Percentiles rank a stretch among this genome's conserved stretches.
These are phyloP conservation scores for Emydocephalus ijimae DNA, from an alignment of 2,113 vertebrate species.

Conservation along the genomic window DNA sequence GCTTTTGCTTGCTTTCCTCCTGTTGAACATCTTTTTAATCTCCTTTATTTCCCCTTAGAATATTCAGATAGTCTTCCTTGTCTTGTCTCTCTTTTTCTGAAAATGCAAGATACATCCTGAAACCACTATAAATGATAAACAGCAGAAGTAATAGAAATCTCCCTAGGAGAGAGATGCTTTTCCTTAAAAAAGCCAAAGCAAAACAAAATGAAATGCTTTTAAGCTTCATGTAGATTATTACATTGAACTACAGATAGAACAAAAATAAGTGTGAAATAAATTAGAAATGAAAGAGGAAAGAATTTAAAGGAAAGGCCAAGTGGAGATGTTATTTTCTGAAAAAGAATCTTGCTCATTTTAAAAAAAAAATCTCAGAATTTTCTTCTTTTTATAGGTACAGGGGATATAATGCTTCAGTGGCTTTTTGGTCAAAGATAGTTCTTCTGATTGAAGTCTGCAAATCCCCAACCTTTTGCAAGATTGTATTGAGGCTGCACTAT, in stretches of 20 bases:
- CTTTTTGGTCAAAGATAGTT: not conserved
- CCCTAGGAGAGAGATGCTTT: conserved; percentile 24
- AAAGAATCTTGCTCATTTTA: not conserved
- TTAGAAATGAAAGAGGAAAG: conserved; percentile 1
- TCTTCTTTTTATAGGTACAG: not conserved
- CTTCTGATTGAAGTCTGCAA: not conserved
- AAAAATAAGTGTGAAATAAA: conserved; percentile 18
- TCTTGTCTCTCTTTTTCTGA: conserved; percentile 10
- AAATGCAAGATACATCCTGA: conserved; percentile 27
- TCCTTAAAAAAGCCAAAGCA: not conserved
- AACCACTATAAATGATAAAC: conserved; percentile 40
- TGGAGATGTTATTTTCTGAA: not conserved
- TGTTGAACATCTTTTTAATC: not conserved
- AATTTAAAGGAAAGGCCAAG: not conserved
- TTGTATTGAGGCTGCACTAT: not conserved
- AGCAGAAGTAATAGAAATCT: conserved; percentile 29
- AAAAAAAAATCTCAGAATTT: not conserved
- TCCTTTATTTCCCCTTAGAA: not conserved
- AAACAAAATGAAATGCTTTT: not conserved
- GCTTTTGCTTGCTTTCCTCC: conserved; percentile 1
- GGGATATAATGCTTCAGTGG: not conserved
- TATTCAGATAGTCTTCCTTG: not conserved
- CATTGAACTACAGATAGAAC: conserved; percentile 9
- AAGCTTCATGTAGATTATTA: conserved; percentile 31
- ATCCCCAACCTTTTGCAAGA: not conserved